A percentile compares a stretch with the other conserved stretches of the same genome.
Evolutionary conservation across 1,140 invertebrate species (phyloP).

Genomic region (Drosophila saltans): DNA sequence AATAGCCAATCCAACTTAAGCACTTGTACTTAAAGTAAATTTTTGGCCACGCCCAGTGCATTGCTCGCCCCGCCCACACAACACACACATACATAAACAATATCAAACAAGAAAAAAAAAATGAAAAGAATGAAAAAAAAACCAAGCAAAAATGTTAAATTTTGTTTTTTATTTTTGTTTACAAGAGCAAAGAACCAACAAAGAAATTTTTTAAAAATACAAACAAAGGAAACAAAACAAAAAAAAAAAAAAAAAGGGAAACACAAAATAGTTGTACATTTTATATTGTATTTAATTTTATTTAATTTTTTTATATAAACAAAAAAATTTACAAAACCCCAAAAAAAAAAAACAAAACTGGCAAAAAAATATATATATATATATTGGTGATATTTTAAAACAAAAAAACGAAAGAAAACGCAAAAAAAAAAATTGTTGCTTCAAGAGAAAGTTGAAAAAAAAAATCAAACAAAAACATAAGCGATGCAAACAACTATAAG

Average conservation of each 20-base stretch:
- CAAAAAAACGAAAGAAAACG: constrained; percentile 37
- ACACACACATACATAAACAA: too few species aligned
- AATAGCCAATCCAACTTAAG: constrained; percentile 52
- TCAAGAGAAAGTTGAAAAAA: constrained; percentile 33
- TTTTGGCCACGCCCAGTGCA: constrained; percentile 61
- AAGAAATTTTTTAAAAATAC: constrained; percentile 41
- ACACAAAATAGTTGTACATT: constrained; percentile 74
- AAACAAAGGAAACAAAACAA: constrained; percentile 20
- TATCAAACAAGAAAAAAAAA: too few species aligned
- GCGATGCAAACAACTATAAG: constrained; percentile 55
- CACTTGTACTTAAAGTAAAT: constrained; percentile 74
- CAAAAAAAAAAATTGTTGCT: constrained; percentile 38
- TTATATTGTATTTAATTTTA: constrained; percentile 77
- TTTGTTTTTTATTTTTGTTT: neutral
- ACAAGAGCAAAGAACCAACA: constrained; percentile 64
- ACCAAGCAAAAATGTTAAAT: neutral
- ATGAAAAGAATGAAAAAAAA: constrained; percentile 59
- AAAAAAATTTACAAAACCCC: constrained; percentile 41
- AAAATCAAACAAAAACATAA: constrained; percentile 17
- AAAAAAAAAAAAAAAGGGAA: neutral
- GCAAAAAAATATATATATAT: constrained; percentile 43
- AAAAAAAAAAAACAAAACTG: constrained; percentile 58
- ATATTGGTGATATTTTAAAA: constrained; percentile 79
- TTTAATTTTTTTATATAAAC: constrained; percentile 70
- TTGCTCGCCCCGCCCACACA: constrained; percentile 42